Conservation (phyloP, 2,113 vertebrate genomes). For the Mobula birostris region DNA sequence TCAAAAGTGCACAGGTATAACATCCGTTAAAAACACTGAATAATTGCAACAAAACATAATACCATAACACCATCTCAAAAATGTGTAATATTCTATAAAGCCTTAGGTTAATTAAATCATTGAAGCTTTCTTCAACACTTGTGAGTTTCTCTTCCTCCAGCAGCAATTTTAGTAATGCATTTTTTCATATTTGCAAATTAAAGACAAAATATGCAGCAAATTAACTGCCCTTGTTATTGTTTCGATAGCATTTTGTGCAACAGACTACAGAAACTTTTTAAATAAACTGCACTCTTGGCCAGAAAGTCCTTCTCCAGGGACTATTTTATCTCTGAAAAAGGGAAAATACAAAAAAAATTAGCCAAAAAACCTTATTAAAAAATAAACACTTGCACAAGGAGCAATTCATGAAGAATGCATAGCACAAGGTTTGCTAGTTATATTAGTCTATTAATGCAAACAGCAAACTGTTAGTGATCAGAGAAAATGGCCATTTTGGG, state of each 20-base stretch:
- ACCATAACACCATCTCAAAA: slow-evolving; percentile 16
- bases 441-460: slow-evolving; percentile 39
- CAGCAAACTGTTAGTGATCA: slow-evolving; percentile 48
- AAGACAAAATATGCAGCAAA: background rate
- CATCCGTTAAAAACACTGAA: slow-evolving; percentile 52
- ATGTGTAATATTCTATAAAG: slow-evolving; percentile 35
- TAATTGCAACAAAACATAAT: slow-evolving; percentile 46
- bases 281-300: slow-evolving; percentile 56
- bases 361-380: slow-evolving; percentile 46
- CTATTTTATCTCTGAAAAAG: slow-evolving; percentile 84
- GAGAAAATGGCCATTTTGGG: slow-evolving; percentile 38
- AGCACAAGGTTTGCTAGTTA: slow-evolving; percentile 44
- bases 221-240: slow-evolving; percentile 24
- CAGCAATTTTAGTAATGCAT: slow-evolving; percentile 57
- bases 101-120: slow-evolving; percentile 32
- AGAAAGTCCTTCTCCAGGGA: slow-evolving; percentile 60
- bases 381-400: slow-evolving; percentile 41
- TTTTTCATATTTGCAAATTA: slow-evolving; percentile 37
- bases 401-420: slow-evolving; percentile 33
- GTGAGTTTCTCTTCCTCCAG: slow-evolving; percentile 69
- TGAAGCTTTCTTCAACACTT: slow-evolving; percentile 61
- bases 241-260: slow-evolving; percentile 54
- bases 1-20: slow-evolving; percentile 88
- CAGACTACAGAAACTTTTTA: slow-evolving; percentile 46
- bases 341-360: slow-evolving; percentile 69